Conservation (phyloP, 2,113 vertebrate species). For the Menidia beryllina region DNA sequence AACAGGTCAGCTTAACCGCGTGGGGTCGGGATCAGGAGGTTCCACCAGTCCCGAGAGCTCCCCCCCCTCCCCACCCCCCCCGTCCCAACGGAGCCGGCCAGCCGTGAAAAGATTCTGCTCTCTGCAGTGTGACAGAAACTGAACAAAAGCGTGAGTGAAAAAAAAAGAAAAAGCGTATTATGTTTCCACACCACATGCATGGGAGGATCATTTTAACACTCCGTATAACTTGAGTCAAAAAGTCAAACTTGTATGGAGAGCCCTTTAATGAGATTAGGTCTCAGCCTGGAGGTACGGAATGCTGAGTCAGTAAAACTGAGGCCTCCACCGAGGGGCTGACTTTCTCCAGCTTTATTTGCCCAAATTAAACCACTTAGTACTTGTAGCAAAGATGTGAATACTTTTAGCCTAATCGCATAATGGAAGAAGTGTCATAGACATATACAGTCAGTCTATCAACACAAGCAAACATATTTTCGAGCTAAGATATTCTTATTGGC, state of each 20-base stretch:
- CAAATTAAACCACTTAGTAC: no score
- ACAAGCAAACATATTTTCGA: no score
- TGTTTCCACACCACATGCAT: not conserved
- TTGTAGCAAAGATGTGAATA: no score
- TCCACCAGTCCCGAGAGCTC: not conserved
- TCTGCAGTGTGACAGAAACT: conserved; percentile 19
- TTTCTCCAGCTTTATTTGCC: no score
- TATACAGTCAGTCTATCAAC: no score
- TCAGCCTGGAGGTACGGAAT: not conserved
- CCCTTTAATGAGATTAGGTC: conserved; percentile 4
- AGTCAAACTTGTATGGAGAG: conserved; percentile 11
- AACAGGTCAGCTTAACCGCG: conserved; percentile 16
- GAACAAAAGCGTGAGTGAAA: conserved; percentile 16
- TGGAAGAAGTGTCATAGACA: no score
- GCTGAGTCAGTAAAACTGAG: conserved; percentile 32
- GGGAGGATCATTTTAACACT: not conserved
- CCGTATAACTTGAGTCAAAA: not conserved
- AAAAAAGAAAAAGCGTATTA: conserved; percentile 1
- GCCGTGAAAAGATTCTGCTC: conserved; percentile 18
- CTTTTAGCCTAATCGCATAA: no score
- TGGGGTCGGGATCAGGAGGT: conserved; percentile 2
- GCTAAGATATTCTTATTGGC: no score
- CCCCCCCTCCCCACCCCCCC: no score
- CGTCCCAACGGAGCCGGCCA: conserved; percentile 14
- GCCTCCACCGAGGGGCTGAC: no score